Percentiles rank a stretch among this genome's conserved stretches.
Conservation (phyloP, 2,888 invertebrate genomes). For the Acrobasis repandana region DNA sequence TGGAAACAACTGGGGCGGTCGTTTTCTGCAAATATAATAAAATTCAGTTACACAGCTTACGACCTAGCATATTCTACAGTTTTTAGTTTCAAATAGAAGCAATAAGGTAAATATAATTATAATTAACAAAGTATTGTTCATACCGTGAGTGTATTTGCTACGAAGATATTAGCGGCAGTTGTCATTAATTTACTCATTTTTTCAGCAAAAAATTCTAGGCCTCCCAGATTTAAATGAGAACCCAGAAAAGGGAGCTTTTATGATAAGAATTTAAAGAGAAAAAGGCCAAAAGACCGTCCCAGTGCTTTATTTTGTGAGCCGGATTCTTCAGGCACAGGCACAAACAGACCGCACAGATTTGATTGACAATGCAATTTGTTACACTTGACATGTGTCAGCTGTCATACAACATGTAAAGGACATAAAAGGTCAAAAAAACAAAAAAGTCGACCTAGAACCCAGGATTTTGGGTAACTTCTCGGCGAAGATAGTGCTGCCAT, state of each 20-base stretch:
- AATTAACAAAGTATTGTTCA: slow-evolving; percentile 35
- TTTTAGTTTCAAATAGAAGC: slow-evolving; percentile 12
- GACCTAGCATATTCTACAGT: slow-evolving; percentile 20
- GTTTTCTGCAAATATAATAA: slow-evolving; percentile 60
- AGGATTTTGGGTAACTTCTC: too few relatives aligned
- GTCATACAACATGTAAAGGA: background rate
- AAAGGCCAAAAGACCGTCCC: background rate
- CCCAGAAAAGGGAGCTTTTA: slow-evolving; percentile 51
- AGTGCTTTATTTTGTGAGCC: background rate
- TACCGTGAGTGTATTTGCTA: slow-evolving; percentile 60
- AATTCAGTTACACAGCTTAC: background rate
- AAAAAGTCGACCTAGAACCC: background rate
- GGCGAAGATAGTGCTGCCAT: too few relatives aligned
- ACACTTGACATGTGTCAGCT: background rate
- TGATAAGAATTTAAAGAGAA: slow-evolving; percentile 15
- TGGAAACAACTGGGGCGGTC: slow-evolving; percentile 53
- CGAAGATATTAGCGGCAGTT: slow-evolving; percentile 61
- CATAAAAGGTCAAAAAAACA: slow-evolving; percentile 1
- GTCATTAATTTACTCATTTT: slow-evolving; percentile 75
- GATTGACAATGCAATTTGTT: background rate
- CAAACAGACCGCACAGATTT: background rate
- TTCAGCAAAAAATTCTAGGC: slow-evolving; percentile 52
- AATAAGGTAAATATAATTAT: slow-evolving; percentile 5
- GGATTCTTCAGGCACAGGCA: background rate
- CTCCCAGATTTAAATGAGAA: slow-evolving; percentile 66